Evolutionary conservation across 2,888 invertebrate species (phyloP), one percentile per base, ranked within the genome.

Genomic region (Drosophila greeni): DNA sequence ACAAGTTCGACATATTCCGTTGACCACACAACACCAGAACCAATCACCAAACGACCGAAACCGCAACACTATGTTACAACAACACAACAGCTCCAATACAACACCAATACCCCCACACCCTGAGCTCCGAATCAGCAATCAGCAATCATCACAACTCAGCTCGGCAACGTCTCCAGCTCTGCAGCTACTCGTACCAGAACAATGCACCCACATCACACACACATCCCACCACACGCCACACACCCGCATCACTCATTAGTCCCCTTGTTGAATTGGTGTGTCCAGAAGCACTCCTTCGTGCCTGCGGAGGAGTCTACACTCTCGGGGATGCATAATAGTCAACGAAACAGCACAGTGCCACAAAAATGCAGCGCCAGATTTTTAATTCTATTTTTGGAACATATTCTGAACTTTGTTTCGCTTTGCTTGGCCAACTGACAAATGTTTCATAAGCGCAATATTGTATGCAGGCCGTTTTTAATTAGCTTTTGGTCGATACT

Each of bases 1-100:
- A 78, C 78, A 79, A 79, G 75, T 69, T 82, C 55, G 77, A 79
- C 74, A 82, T 73, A 80, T 79, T 80, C 57, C 81, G 78, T 71
- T 79, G 83, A 82, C 76, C 66, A 66, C 62, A 72, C 45, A 45
- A 20, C 29, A 52, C 48, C 40, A 62, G 54, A 43, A 66, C 34
- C 14, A 23, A 40, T 23, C 23, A 39, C 59, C 57, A 23, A 31
- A 42, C 56, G 62, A 45, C 56, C 58, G 57, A 61, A 62, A 61
- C 60, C 20, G 67, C 74, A 60, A 43, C 57, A 60, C 49, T 37
- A 49, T 45, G 45, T 45, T 43, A 43, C 57, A 48, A 43, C 58
- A 43, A 45, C 40, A 54, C 20, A 0, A 40, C 40, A 40, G 23
- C 4, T 40, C 20, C 24, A 26, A 26, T 9, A 3, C 40, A 40